Percentiles rank a stretch among this genome's conserved stretches.
These are phyloP conservation scores for Drosophila saltans DNA, from an alignment of 1,140 invertebrate genomes.

Conservation along the genomic window DNA sequence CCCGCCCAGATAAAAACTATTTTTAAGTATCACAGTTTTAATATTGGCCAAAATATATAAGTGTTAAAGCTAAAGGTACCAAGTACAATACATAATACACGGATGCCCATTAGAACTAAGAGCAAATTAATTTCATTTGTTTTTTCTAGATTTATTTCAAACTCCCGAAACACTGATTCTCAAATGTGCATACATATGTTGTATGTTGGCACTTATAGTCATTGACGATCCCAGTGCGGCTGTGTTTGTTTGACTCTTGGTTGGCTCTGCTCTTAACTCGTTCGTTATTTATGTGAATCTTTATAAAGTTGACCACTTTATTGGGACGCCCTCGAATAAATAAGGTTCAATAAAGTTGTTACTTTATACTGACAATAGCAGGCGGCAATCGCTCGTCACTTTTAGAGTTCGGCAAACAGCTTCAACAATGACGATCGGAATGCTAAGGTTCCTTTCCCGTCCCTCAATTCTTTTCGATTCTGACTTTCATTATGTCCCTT, in stretches of 20 bases:
- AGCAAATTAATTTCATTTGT: background rate
- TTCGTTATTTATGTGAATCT: slow-evolving; percentile 75
- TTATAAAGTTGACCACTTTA: slow-evolving; percentile 80
- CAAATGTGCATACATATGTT: slow-evolving; percentile 55
- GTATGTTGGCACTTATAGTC: slow-evolving; percentile 36
- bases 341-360: slow-evolving; percentile 80
- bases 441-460: background rate
- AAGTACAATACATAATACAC: too few relatives aligned
- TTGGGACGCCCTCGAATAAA: slow-evolving; percentile 80
- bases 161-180: slow-evolving; percentile 46
- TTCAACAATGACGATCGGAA: slow-evolving; percentile 4
- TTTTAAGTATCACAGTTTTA: too few relatives aligned
- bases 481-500: slow-evolving; percentile 10
- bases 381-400: slow-evolving; percentile 80
- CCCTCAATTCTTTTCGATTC: slow-evolving; percentile 18
- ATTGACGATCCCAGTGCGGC: slow-evolving; percentile 40
- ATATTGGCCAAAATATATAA: too few relatives aligned
- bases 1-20: too few relatives aligned
- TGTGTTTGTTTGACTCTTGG: slow-evolving; percentile 25
- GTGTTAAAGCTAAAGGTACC: too few relatives aligned
- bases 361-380: slow-evolving; percentile 81
- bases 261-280: slow-evolving; percentile 37
- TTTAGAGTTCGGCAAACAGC: slow-evolving; percentile 31
- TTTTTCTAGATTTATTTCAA: background rate
- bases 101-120: too few relatives aligned